Evolutionary conservation across 2,888 invertebrate genomes (phyloP).

Genomic region (Malachius bipustulatus): DNA sequence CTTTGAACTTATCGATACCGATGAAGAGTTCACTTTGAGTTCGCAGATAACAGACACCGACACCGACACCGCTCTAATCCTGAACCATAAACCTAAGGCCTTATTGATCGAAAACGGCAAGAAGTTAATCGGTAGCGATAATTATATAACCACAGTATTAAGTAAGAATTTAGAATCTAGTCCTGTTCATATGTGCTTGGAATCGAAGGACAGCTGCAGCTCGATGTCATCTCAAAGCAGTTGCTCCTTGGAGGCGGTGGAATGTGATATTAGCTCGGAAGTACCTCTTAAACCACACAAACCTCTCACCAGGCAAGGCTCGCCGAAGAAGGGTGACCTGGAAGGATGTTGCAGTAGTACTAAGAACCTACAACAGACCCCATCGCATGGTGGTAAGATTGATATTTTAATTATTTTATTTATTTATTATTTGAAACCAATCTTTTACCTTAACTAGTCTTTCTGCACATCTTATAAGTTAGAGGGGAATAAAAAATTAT

Average conservation of each 20-base stretch:
- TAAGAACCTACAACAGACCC: constrained; percentile 17
- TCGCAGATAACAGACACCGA: constrained; percentile 21
- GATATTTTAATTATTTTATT: too few relatives aligned
- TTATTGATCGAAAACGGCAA: constrained; percentile 44
- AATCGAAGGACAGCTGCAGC: constrained; percentile 32
- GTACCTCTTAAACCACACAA: constrained; percentile 49
- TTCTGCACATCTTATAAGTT: too few relatives aligned
- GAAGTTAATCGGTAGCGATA: constrained; percentile 56
- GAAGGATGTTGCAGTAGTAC: constrained; percentile 8
- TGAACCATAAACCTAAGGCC: constrained; percentile 28
- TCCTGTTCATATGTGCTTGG: constrained; percentile 31
- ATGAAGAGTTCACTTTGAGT: constrained; percentile 44
- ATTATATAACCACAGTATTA: constrained; percentile 57
- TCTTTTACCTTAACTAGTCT: too few relatives aligned
- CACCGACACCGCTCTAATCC: constrained; percentile 18
- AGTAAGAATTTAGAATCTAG: constrained; percentile 36
- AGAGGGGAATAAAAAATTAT: too few relatives aligned
- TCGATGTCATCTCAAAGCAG: constrained; percentile 30
- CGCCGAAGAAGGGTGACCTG: constrained; percentile 25
- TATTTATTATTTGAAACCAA: too few relatives aligned
- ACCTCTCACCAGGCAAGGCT: constrained; percentile 54
- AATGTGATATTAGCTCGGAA: constrained; percentile 17
- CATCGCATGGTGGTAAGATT: too few relatives aligned
- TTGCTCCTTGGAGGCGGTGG: constrained; percentile 22
- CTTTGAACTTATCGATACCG: constrained; percentile 75